phyloP scores from a whole-genome alignment of 2,888 invertebrate genomes.

The Brenthis hecate region DNA sequence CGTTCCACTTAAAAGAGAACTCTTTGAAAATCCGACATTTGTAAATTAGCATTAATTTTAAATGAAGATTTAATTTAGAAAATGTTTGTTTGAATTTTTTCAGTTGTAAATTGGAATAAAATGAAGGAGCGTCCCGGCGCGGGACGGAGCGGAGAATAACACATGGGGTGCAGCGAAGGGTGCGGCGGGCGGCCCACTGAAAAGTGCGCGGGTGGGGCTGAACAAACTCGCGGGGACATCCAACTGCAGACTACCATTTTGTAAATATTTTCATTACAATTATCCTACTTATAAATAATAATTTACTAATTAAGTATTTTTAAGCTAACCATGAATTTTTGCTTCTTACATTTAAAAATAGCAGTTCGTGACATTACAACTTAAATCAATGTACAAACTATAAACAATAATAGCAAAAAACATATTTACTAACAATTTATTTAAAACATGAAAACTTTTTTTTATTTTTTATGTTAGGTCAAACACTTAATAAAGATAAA shows the following conservation, averaged over 20 bases:
- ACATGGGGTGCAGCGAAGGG: slow-evolving; percentile 73
- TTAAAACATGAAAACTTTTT: neutral
- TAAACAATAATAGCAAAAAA: no score
- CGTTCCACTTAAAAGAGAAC: slow-evolving; percentile 2
- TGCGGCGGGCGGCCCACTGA: slow-evolving; percentile 79
- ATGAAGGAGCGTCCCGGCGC: slow-evolving; percentile 80
- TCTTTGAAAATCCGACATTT: slow-evolving; percentile 12
- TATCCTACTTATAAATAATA: slow-evolving; percentile 8
- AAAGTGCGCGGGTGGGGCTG: slow-evolving; percentile 82
- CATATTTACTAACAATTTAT: no score
- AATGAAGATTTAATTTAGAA: slow-evolving; percentile 59
- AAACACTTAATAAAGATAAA: slow-evolving; percentile 71
- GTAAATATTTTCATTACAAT: slow-evolving; percentile 47
- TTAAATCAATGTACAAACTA: no score
- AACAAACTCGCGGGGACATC: slow-evolving; percentile 81
- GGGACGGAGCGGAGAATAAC: slow-evolving; percentile 74
- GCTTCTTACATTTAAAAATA: no score
- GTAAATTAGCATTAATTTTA: slow-evolving; percentile 45
- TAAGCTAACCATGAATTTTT: no score
- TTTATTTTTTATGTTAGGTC: neutral
- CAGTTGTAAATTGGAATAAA: slow-evolving; percentile 81
- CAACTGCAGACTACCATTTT: slow-evolving; percentile 54
- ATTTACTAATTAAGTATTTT: neutral
- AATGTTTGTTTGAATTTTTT: slow-evolving; percentile 79
- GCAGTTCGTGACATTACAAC: no score